Evolutionary conservation across 2,888 invertebrate genomes (phyloP).

Genomic region (Isotomurus palustris): DNA sequence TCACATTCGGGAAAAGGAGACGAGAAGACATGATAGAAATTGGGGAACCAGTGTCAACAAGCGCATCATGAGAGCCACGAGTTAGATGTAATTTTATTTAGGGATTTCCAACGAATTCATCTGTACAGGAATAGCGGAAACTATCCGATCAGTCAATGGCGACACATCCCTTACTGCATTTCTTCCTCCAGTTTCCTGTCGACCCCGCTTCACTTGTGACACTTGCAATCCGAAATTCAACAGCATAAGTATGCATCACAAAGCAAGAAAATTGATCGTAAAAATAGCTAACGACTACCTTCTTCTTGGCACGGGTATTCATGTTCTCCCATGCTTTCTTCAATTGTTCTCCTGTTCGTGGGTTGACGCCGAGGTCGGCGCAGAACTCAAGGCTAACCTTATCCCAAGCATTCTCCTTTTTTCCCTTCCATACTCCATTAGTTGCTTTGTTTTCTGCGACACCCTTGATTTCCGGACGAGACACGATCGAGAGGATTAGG

Average conservation of each 20-base stretch:
- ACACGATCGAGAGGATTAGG: too few species aligned
- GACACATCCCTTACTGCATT: background rate
- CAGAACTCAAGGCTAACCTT: background rate
- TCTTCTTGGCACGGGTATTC: background rate
- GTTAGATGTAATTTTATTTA: background rate
- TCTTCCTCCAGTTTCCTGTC: background rate
- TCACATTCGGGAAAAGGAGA: background rate
- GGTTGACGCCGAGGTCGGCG: too few species aligned
- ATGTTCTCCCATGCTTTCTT: slow-evolving; percentile 1
- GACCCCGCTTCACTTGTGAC: background rate
- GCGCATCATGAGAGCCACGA: background rate
- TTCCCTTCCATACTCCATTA: background rate
- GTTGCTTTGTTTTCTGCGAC: slow-evolving; percentile 1
- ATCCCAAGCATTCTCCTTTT: slow-evolving; percentile 3
- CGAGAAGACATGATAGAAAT: background rate
- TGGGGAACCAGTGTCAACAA: background rate
- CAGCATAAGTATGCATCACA: too few species aligned
- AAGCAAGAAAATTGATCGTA: too few species aligned
- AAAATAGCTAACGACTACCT: background rate
- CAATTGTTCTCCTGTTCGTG: background rate
- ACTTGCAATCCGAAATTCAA: background rate
- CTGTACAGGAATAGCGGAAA: background rate
- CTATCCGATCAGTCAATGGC: background rate
- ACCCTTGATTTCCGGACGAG: too few species aligned
- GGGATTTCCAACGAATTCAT: background rate